Evolutionary conservation across 35 echinoderm and acorn worm genomes (phyloP).

Genomic region (Holothuria glaberrima): DNA sequence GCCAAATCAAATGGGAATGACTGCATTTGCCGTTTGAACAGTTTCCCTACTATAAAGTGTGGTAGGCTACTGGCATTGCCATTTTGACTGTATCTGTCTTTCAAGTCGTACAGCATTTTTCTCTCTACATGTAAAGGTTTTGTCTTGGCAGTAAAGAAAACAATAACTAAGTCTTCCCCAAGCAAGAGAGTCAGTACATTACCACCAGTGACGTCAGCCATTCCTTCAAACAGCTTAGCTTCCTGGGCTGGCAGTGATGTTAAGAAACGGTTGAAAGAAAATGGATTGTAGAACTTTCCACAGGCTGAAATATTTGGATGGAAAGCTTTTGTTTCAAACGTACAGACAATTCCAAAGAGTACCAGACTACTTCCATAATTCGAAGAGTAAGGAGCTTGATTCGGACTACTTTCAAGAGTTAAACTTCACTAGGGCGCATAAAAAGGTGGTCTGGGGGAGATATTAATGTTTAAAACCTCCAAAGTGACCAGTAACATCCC

Average conservation of each 20-base stretch:
- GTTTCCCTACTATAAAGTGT: no score
- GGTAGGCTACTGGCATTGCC: no score
- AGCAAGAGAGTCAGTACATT: conserved; percentile 2
- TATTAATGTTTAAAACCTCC: not conserved
- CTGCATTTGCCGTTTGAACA: no score
- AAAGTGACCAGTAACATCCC: no score
- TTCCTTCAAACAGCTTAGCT: not conserved
- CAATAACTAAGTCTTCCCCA: not conserved
- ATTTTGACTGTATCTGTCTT: no score
- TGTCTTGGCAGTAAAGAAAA: conserved; percentile 21
- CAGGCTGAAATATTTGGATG: conserved; percentile 56
- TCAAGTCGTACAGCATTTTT: no score
- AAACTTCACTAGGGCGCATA: conserved; percentile 67
- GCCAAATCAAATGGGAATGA: no score
- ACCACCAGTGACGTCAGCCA: conserved; percentile 16
- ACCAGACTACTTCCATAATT: conserved; percentile 81
- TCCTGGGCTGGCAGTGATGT: conserved; percentile 34
- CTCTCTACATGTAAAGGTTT: not conserved
- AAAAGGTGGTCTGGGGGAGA: conserved; percentile 37
- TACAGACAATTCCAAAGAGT: conserved; percentile 67
- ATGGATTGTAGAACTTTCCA: conserved; percentile 13
- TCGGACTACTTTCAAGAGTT: conserved; percentile 66
- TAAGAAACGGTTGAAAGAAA: conserved; percentile 69
- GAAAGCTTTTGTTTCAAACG: conserved; percentile 82
- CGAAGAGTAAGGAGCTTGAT: conserved; percentile 60